Evolutionary conservation across 2,113 vertebrate species (phyloP).

Genomic region (Motacilla alba): DNA sequence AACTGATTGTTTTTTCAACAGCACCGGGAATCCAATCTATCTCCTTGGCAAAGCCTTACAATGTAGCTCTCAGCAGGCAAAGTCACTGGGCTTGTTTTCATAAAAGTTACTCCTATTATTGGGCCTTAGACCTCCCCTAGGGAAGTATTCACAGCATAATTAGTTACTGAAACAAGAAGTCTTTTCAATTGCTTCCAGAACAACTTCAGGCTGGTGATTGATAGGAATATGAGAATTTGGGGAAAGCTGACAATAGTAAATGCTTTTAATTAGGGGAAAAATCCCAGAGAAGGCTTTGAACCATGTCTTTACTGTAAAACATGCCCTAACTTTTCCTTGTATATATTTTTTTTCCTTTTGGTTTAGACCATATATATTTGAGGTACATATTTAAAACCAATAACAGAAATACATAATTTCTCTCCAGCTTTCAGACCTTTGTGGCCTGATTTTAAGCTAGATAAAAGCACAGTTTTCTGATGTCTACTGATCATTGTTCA

Average conservation of each 20-base stretch:
- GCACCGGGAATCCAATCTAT: constrained; percentile 37
- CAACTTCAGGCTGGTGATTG: background rate
- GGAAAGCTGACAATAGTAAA: background rate
- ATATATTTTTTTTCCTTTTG: background rate
- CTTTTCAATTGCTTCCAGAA: background rate
- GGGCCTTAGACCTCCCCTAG: background rate
- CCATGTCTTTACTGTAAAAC: background rate
- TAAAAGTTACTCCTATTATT: background rate
- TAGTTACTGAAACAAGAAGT: constrained; percentile 1
- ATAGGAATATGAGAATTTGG: background rate
- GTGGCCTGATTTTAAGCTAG: background rate
- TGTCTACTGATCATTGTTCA: background rate
- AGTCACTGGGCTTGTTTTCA: background rate
- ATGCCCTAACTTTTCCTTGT: background rate
- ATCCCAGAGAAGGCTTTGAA: background rate
- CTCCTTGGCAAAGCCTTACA: constrained; percentile 38
- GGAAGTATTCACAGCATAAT: background rate
- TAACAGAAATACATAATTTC: background rate
- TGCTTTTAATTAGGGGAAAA: background rate
- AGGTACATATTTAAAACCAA: background rate
- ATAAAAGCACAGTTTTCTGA: background rate
- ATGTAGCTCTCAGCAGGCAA: background rate
- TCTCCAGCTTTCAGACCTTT: background rate
- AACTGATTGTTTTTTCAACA: constrained; percentile 39
- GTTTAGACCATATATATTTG: background rate